These are phyloP conservation scores for Sander vitreus DNA, from an alignment of 2,113 vertebrate species.

Conservation along the genomic window DNA sequence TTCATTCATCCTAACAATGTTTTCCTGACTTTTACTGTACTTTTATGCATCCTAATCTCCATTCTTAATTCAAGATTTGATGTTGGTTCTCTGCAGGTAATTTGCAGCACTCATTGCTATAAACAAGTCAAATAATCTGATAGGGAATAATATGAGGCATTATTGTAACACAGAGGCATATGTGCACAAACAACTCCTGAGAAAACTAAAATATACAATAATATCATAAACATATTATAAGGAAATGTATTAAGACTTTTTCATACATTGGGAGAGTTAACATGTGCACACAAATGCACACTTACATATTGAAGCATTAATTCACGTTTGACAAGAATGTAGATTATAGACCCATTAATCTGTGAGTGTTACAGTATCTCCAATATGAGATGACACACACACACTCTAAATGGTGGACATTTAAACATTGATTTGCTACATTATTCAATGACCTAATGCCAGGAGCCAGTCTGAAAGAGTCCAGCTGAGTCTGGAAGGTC, in stretches of 20 bases:
- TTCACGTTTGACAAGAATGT: background rate
- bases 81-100: background rate
- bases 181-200: background rate
- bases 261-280: background rate
- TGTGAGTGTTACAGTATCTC: background rate
- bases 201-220: background rate
- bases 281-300: background rate
- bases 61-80: slow-evolving; percentile 8
- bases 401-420: background rate
- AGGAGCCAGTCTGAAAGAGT: background rate
- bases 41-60: background rate
- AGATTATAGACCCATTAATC: slow-evolving; percentile 5
- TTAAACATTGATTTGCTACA: background rate
- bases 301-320: slow-evolving; percentile 8
- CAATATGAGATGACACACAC: slow-evolving; percentile 14
- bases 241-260: background rate
- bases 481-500: slow-evolving; percentile 9
- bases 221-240: background rate
- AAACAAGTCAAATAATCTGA: background rate
- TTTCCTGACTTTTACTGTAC: background rate
- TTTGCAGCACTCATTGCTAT: background rate
- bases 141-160: background rate
- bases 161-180: background rate
- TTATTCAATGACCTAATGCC: background rate
- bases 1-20: background rate